Percentiles rank a stretch among this genome's conserved stretches.
These are phyloP conservation scores for Tachysurus vachellii DNA, from an alignment of 2,113 vertebrate genomes.

Conservation along the genomic window DNA sequence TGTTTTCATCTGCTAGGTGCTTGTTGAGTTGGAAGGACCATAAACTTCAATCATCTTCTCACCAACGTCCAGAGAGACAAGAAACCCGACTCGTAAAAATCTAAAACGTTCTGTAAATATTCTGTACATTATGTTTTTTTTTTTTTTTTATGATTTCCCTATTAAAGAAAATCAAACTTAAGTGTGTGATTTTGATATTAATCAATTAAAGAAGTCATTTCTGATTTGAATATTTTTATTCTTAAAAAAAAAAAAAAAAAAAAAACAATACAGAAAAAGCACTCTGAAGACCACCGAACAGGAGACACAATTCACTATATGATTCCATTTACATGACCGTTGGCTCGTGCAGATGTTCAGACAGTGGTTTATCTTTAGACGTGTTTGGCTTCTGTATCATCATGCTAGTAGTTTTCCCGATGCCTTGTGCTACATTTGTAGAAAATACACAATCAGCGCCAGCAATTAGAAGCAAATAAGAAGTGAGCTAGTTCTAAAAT, in stretches of 20 bases:
- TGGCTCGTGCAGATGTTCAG: conserved; percentile 58
- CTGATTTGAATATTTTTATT: conserved; percentile 26
- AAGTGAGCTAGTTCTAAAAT: not conserved
- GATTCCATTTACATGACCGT: conserved; percentile 56
- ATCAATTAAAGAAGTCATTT: not conserved
- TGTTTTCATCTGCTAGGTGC: conserved; percentile 32
- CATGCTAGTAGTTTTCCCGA: conserved; percentile 32
- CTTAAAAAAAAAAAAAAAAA: conserved; percentile 39
- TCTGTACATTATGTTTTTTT: not conserved
- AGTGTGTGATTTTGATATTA: not conserved
- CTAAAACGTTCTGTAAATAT: not conserved
- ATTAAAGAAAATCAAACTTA: not conserved
- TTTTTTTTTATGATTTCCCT: not conserved
- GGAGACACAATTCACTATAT: conserved; percentile 58
- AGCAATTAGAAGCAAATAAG: not conserved
- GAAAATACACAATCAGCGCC: conserved; percentile 5
- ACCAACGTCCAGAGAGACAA: not conserved
- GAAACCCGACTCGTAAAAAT: not conserved
- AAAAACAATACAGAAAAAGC: conserved; percentile 66
- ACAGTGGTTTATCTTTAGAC: conserved; percentile 64
- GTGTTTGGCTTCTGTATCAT: conserved; percentile 55
- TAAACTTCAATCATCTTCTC: not conserved
- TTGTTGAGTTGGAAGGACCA: conserved; percentile 32
- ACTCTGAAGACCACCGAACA: conserved; percentile 66
- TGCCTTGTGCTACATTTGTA: conserved; percentile 34